phyloP scores from a whole-genome alignment of 2,888 invertebrate species.

The Myopa tessellatipennis region DNA sequence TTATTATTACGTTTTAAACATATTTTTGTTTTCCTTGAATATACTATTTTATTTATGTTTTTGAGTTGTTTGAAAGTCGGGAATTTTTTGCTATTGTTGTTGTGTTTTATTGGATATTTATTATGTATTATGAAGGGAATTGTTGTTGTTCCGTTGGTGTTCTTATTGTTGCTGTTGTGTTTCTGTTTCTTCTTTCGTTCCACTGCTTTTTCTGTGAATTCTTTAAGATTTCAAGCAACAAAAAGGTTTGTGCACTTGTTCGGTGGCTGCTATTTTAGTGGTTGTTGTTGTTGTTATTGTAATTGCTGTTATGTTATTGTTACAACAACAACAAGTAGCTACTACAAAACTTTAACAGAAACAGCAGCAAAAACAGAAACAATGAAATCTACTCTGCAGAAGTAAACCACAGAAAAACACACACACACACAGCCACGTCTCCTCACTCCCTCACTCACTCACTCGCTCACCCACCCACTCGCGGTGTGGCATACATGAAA shows the following conservation, averaged over 20 bases:
- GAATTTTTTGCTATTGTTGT: neutral
- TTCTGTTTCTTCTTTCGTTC: neutral
- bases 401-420: conserved; percentile 17
- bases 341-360: neutral
- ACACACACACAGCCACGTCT: neutral
- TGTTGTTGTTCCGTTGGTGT: neutral
- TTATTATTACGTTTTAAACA: neutral
- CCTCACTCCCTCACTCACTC: neutral
- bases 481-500: neutral
- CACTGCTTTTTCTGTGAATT: neutral
- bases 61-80: neutral
- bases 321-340: conserved; percentile 1
- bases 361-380: conserved; percentile 15
- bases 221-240: neutral
- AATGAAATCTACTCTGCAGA: conserved; percentile 28
- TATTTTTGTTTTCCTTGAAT: neutral
- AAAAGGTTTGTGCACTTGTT: conserved; percentile 12
- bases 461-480: conserved; percentile 4
- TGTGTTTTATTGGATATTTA: neutral
- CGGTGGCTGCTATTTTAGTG: too few relatives aligned
- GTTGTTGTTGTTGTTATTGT: neutral
- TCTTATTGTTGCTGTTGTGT: neutral
- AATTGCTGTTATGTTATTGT: too few relatives aligned
- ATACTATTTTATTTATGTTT: neutral
- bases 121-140: neutral